Conservation (phyloP, 35 echinoderm and acorn worm species). For the Lytechinus variegatus region DNA sequence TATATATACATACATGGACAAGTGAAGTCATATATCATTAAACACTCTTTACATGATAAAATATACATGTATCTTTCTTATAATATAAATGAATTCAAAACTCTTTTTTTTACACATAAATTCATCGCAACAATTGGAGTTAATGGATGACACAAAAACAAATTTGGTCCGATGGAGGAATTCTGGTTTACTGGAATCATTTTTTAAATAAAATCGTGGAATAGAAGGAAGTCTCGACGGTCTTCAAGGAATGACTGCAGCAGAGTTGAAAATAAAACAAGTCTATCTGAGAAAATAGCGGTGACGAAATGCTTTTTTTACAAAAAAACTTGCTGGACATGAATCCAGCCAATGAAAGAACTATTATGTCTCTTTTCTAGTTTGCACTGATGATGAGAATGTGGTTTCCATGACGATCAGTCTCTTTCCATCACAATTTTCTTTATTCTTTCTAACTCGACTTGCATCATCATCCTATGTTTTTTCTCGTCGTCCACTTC, state of each 20-base stretch:
- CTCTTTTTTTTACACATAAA: background rate
- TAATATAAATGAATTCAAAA: constrained; percentile 31
- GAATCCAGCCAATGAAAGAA: background rate
- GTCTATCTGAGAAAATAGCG: background rate
- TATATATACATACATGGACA: background rate
- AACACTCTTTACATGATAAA: background rate
- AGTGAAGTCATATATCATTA: background rate
- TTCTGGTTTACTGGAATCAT: background rate
- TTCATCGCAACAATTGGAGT: background rate
- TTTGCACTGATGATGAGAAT: background rate
- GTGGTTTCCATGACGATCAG: constrained; percentile 25
- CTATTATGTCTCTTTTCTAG: background rate
- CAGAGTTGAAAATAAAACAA: background rate
- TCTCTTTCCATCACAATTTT: constrained; percentile 66
- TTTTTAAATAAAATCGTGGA: background rate
- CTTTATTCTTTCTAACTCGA: constrained; percentile 66
- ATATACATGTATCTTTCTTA: constrained; percentile 28
- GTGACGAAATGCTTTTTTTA: background rate
- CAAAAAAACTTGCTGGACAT: background rate
- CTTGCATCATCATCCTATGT: constrained; percentile 68
- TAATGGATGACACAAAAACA: background rate
- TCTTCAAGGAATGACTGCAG: background rate
- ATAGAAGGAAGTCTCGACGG: background rate
- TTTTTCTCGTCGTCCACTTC: constrained; percentile 79
- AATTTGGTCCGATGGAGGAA: background rate